Conservation (phyloP, 2,888 invertebrate species). For the Cheilosia vulpina region DNA sequence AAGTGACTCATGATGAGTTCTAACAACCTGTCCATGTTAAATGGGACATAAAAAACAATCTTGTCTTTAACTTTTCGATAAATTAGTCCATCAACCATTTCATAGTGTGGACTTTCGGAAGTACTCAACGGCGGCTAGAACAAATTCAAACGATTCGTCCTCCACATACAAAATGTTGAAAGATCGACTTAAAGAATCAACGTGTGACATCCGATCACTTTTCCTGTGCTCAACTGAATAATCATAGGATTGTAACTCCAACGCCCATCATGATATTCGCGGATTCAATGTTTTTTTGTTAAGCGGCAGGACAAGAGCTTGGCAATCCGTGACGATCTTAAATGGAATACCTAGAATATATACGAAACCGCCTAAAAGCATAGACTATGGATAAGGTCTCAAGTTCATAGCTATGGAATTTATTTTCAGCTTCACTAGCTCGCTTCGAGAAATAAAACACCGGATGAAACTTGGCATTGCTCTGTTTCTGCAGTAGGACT, state of each 20-base stretch:
- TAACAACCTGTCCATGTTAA: too few relatives aligned
- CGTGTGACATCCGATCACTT: slow-evolving; percentile 73
- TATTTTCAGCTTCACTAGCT: slow-evolving; percentile 76
- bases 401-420: slow-evolving; percentile 76
- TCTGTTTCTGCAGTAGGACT: slow-evolving; percentile 34
- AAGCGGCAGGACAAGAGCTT: too few relatives aligned
- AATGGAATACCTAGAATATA: slow-evolving; percentile 52
- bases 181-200: slow-evolving; percentile 77
- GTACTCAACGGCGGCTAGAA: slow-evolving; percentile 59
- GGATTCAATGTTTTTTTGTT: too few relatives aligned
- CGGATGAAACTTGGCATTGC: slow-evolving; percentile 49
- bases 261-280: too few relatives aligned
- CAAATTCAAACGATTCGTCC: slow-evolving; percentile 39
- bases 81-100: too few relatives aligned
- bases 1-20: too few relatives aligned
- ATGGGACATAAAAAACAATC: too few relatives aligned
- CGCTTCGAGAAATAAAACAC: slow-evolving; percentile 77
- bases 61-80: too few relatives aligned
- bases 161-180: slow-evolving; percentile 40
- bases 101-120: too few relatives aligned
- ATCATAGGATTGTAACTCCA: too few relatives aligned
- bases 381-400: slow-evolving; percentile 40
- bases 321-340: too few relatives aligned
- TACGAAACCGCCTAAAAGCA: slow-evolving; percentile 31
- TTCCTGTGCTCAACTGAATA: too few relatives aligned